Percentiles rank a stretch among this genome's conserved stretches.
phyloP scores from a whole-genome alignment of 2,113 vertebrate species.

The Pavo muticus region DNA sequence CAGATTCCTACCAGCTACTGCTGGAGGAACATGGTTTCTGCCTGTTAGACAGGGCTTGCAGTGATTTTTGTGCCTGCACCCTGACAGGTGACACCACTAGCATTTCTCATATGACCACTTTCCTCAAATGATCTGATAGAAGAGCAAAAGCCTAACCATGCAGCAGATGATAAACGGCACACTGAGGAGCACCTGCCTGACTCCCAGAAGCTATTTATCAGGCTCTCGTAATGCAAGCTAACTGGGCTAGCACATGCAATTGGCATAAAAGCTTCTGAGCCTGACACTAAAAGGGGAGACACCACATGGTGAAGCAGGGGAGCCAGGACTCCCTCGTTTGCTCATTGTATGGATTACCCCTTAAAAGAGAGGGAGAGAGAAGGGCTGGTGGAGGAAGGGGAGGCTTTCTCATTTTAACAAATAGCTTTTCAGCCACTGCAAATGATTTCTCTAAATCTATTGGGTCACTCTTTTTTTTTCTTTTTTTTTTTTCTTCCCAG shows the following conservation, averaged over 20 bases:
- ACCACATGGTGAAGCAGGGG: slow-evolving; percentile 16
- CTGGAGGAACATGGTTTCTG: neutral
- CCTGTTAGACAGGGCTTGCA: neutral
- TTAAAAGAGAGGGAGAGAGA: slow-evolving; percentile 1
- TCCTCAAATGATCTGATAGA: neutral
- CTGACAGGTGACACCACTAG: neutral
- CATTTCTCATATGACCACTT: neutral
- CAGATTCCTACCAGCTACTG: neutral
- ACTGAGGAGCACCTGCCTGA: neutral
- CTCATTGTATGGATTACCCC: slow-evolving; percentile 38
- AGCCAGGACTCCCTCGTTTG: slow-evolving; percentile 42
- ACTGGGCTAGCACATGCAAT: slow-evolving; percentile 53
- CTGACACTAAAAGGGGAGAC: slow-evolving; percentile 27
- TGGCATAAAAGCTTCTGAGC: slow-evolving; percentile 34
- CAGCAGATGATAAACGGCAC: slow-evolving; percentile 36
- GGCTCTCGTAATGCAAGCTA: slow-evolving; percentile 50
- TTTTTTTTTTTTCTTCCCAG: neutral
- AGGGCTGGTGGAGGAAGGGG: neutral
- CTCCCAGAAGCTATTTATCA: slow-evolving; percentile 56
- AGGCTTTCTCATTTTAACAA: slow-evolving; percentile 44
- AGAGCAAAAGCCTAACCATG: slow-evolving; percentile 33
- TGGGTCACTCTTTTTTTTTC: neutral
- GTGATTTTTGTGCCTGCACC: neutral
- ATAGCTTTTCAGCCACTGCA: slow-evolving; percentile 12
- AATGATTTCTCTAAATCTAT: slow-evolving; percentile 41